Percentiles rank a stretch among this genome's conserved stretches.
Evolutionary conservation across 2,113 vertebrate species (phyloP).

Genomic region (Montifringilla adamsi): DNA sequence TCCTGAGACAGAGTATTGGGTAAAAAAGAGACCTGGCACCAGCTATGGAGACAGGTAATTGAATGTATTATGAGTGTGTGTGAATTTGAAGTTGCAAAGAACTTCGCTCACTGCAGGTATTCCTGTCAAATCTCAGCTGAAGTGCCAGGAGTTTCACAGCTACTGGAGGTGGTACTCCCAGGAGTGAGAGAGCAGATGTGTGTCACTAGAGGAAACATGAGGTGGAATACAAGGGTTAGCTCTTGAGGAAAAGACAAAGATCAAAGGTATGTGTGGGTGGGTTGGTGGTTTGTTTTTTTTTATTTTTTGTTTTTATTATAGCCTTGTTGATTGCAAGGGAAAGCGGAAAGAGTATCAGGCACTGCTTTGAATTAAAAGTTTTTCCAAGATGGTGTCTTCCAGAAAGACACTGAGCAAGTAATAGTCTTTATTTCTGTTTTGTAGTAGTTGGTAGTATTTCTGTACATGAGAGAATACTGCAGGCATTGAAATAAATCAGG

Average conservation of each 20-base stretch:
- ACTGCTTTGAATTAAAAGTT: neutral
- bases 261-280: neutral
- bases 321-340: neutral
- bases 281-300: neutral
- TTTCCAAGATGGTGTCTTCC: neutral
- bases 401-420: neutral
- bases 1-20: neutral
- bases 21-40: neutral
- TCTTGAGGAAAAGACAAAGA: neutral
- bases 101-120: neutral
- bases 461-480: neutral
- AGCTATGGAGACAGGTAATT: neutral
- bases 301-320: neutral
- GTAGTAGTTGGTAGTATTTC: neutral
- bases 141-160: neutral
- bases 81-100: neutral
- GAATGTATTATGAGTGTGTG: neutral
- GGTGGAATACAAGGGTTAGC: neutral
- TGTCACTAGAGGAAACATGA: neutral
- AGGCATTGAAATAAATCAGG: neutral
- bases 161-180: neutral
- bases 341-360: neutral
- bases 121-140: neutral
- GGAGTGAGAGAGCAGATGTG: neutral
- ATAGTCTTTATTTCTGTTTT: neutral